Base-by-base conservation (phyloP, 2,113 vertebrate genomes). In the Tenrec ecaudatus region DNA sequence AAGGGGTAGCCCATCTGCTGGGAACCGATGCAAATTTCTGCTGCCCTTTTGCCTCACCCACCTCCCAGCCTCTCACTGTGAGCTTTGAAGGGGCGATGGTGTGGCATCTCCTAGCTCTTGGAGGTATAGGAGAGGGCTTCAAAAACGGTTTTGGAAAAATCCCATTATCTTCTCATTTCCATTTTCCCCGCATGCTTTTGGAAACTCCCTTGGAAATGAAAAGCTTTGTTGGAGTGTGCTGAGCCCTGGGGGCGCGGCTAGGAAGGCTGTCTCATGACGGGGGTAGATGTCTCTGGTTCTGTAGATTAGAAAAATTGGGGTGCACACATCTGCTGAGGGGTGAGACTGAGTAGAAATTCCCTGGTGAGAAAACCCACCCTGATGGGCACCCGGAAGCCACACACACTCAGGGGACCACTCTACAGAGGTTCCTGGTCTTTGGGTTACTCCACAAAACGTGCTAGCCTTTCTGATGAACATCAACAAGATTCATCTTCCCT, bases 381-480 rank as follows among this genome's bases (percentile, higher is more conserved):
- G 79, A 19, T 36, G 0, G 77, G 33, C 25, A 69, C 36, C 25
- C 43, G 57, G 77, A 90, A 96, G 68, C 73, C 33, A 31, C 69
- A 53, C 47, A 71, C 47, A 71, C 53, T 77, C 89, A 12, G 83
- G 62, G 75, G 80, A 36, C 31, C 79, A 53, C 33, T 90, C 38
- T 71, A 71, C 47, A 53, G 71, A 86, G 68, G 53, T 66, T 20
- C 29, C 31, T 86, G n/a, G 47, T 57, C 84, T 71, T 92, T 86
- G 75, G 38, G 12, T 86, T 38, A 27, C 43, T 80, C 38, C 57
- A 62, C 12, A 87, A 47, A 90, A 79, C 38, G 82, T 71, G 69
- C 60, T 66, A 66, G 25, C 27, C 43, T 82, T 90, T 90, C 36
- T 93, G 38, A 27, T 93, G 43, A 95, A 88, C 85, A 87, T 85